These are phyloP conservation scores for Papilio helenus DNA, from an alignment of 1,140 invertebrate genomes.

Conservation along the genomic window DNA sequence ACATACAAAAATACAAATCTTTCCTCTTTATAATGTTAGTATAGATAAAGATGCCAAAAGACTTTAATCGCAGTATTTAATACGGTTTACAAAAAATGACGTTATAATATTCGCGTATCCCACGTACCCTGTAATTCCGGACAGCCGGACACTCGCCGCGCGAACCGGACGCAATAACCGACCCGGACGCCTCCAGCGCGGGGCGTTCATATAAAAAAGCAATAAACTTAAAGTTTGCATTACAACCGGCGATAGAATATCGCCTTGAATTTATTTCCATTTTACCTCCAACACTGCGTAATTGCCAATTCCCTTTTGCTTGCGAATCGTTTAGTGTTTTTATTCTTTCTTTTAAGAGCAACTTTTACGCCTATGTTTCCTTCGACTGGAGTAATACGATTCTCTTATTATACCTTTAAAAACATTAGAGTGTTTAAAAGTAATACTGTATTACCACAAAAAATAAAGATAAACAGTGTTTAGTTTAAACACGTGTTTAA, in stretches of 20 bases:
- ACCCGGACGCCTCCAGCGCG: slow-evolving; percentile 27
- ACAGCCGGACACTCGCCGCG: slow-evolving; percentile 29
- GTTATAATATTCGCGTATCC: not conserved
- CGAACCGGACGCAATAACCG: slow-evolving; percentile 36
- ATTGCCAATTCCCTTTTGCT: slow-evolving; percentile 35
- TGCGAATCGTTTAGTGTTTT: not conserved
- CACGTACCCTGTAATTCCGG: not conserved
- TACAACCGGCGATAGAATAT: slow-evolving; percentile 29
- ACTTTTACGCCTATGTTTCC: not conserved
- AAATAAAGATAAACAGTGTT: too few species aligned
- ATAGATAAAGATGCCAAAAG: too few species aligned
- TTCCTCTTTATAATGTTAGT: too few species aligned
- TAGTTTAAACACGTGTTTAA: too few species aligned
- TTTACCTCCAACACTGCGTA: slow-evolving; percentile 22
- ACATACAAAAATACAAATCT: too few species aligned
- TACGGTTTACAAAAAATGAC: not conserved
- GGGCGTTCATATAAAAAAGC: slow-evolving; percentile 40
- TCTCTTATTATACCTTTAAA: not conserved
- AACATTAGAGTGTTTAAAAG: not conserved
- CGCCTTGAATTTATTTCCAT: slow-evolving; percentile 33
- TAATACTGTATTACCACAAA: too few species aligned
- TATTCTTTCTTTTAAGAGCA: not conserved
- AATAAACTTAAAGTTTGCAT: slow-evolving; percentile 39
- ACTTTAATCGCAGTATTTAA: not conserved
- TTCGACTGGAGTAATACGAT: not conserved